Evolutionary conservation across 2,113 vertebrate species (phyloP), one percentile per base, ranked within the genome.

Genomic region (Lampris incognitus): DNA sequence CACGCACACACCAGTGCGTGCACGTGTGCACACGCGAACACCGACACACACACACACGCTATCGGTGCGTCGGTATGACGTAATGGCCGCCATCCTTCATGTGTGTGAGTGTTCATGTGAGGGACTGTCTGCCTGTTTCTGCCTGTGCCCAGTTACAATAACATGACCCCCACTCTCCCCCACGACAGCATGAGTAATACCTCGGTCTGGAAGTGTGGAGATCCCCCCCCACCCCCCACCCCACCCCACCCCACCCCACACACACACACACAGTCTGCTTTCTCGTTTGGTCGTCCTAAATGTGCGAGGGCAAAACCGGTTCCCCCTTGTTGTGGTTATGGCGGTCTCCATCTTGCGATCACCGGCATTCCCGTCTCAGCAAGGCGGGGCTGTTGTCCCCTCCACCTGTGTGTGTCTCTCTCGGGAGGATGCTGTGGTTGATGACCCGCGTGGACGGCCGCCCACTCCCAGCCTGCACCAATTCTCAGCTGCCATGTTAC

Each of bases 1-100:
- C 59, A 51, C 36, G 50, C 71, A 66, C 39, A 41, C 66, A 41
- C 66, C 59, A 24, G 24, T 24, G 24, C 60, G 72, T 70, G 51
- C 79, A 60, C 42, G 54, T 59, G 42, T 44, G 9, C 9, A 59
- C 62, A 59, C 56, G 77, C 55, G 42, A 69, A 69, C 64, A 78
- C 59, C 48, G n/a, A 54, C 71, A 66, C 39, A 2, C 48, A 64
- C 5, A 3, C 74, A 69, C 78, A 74, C 76, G 58, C 74, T 79
- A 69, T 89, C 61, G 70, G 60, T 77, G 77, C 84, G 80, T 89
- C 61, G 70, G 60, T 77, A 78, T 85, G 80, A 88, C 78, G 78
- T 90, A 83, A 88, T 82, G 82, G 75, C 36, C 5, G 11, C 58
- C 78, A 78, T 88, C 77, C 83, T 69, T 88, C 81, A 88, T 50